phyloP scores from a whole-genome alignment of 2,113 vertebrate species.

The Nematolebias whitei region DNA sequence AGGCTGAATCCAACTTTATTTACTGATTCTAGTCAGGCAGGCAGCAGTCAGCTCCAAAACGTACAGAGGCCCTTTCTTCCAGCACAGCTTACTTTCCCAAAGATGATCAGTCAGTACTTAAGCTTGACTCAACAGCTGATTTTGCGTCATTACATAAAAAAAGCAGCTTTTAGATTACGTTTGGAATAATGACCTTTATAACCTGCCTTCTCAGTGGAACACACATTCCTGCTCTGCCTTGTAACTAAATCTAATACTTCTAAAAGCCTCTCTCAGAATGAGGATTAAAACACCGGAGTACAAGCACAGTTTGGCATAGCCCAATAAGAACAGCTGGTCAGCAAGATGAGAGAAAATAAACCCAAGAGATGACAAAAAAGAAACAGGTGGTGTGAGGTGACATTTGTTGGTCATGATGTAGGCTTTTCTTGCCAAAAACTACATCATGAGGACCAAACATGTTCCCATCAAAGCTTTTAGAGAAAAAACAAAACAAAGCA shows the following conservation, averaged over 20 bases:
- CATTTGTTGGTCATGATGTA: constrained; percentile 40
- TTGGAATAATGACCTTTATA: neutral
- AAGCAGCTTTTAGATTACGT: neutral
- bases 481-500: constrained; percentile 4
- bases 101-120: constrained; percentile 5
- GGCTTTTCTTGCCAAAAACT: constrained; percentile 43
- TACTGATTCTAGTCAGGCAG: constrained; percentile 35
- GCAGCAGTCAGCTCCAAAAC: constrained; percentile 29
- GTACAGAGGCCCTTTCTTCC: constrained; percentile 50
- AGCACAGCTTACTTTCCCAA: constrained; percentile 45
- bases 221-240: constrained; percentile 8
- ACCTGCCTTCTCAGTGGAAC: neutral
- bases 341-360: neutral
- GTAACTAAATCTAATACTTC: constrained; percentile 6
- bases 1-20: constrained; percentile 23
- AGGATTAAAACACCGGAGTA: neutral
- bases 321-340: constrained; percentile 38
- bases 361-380: neutral
- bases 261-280: neutral
- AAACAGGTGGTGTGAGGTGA: constrained; percentile 1
- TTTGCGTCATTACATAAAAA: neutral
- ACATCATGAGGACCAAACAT: constrained; percentile 13
- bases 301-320: neutral
- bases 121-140: neutral
- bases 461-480: constrained; percentile 16